Conservation (phyloP, 1,140 invertebrate species). For the Cecropterus lyciades region DNA sequence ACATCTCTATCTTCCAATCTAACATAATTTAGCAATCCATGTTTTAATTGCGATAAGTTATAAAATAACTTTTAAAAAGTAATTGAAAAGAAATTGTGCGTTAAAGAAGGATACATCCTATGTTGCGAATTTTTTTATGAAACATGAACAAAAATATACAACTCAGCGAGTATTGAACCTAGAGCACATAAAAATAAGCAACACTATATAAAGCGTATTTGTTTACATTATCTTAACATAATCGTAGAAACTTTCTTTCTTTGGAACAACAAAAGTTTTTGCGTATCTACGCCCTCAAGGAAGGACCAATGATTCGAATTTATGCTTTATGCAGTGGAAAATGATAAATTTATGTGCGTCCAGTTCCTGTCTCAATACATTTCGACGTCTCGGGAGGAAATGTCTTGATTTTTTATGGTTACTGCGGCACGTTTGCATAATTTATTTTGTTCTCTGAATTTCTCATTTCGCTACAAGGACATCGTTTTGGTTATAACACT, state of each 20-base stretch:
- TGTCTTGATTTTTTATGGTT: constrained; percentile 78
- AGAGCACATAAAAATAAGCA: neutral
- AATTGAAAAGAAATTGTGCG: no score
- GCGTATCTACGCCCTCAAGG: constrained; percentile 51
- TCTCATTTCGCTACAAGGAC: constrained; percentile 38
- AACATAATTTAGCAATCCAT: no score
- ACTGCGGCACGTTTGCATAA: constrained; percentile 79
- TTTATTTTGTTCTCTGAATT: constrained; percentile 46
- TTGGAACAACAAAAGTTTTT: constrained; percentile 45
- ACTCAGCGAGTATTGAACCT: no score
- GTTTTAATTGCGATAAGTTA: no score
- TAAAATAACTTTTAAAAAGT: no score
- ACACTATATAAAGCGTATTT: constrained; percentile 15
- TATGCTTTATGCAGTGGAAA: constrained; percentile 83
- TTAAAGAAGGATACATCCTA: no score
- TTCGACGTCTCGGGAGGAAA: constrained; percentile 57
- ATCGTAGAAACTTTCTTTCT: constrained; percentile 26
- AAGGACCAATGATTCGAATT: constrained; percentile 81
- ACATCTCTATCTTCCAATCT: no score
- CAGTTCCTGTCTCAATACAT: constrained; percentile 74
- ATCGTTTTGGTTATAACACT: constrained; percentile 33
- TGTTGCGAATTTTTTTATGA: no score
- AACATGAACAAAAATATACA: no score
- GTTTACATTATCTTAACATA: constrained; percentile 24
- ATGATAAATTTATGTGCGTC: constrained; percentile 82